Base-by-base conservation (phyloP, 2,113 vertebrate species). In the Saiga tatarica region DNA sequence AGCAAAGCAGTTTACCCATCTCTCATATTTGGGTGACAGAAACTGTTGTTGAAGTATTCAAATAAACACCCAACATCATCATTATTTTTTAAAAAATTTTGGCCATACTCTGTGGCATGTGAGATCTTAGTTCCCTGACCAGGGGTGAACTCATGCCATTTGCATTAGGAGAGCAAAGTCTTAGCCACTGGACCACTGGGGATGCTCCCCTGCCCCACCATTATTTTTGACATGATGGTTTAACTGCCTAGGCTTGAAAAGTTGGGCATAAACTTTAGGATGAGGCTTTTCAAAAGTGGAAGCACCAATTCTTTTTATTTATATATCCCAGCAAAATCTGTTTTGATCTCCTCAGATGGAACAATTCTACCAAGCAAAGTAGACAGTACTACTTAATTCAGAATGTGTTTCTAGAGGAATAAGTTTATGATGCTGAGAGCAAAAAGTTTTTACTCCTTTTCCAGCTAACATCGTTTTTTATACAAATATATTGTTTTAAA, bases 401-500 rank as follows among this genome's bases (percentile, higher is more conserved):
- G 42, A 62, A 87, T 71, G 23, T 93, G 16, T 64, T 93, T 60
- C 30, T 17, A 8, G 84, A 74, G 25, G 23, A 93, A 87, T 88
- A 50, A 87, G 10, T 74, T 64, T 87, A 78, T 67, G 39, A 78
- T 85, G 26, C 12, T 82, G 45, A 96, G 12, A 85, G 33, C 7
- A 82, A 92, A 67, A 50, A 8, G 3, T 55, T n/a, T 93, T 82
- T 21, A 57, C 95, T 95, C 17, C 7, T 89, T 14, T 67, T 94
- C 26, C 71, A 39, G 52, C 39, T 50, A 62, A 62, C 30, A 50
- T 17, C 2, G 6, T 57, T 89, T 95, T 97, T 92, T n/a, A 74
- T 76, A 57, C 52, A 96, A 87, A 87, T 92, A 83, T 50, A 7
- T 98, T 82, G 10, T 89, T 95, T 76, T 79, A 92, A 95, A 93